Conservation (phyloP, 2,113 vertebrate species). For the Leuciscus idus region DNA sequence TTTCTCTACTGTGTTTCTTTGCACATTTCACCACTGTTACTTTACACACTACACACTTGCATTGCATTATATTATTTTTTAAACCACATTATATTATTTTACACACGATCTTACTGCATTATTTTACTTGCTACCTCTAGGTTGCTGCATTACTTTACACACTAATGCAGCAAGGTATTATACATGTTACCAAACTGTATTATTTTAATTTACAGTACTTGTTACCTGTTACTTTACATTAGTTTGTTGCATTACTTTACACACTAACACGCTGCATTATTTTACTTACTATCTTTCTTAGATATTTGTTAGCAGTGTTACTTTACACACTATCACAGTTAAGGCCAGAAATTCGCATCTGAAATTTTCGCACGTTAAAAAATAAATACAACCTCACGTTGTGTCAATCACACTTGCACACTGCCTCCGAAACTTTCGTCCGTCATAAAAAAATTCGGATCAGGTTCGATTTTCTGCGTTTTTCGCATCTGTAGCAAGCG, state of each 20-base stretch:
- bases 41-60: not conserved
- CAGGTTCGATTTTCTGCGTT: too few species aligned
- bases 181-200: not conserved
- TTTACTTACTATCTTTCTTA: not conserved
- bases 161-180: not conserved
- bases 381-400: too few species aligned
- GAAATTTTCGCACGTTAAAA: too few species aligned
- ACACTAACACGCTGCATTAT: too few species aligned
- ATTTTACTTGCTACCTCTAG: too few species aligned
- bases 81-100: not conserved
- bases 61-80: not conserved
- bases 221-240: not conserved
- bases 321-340: not conserved
- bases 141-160: not conserved
- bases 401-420: too few species aligned
- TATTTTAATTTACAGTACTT: not conserved
- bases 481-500: too few species aligned
- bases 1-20: not conserved
- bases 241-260: not conserved
- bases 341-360: too few species aligned
- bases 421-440: too few species aligned
- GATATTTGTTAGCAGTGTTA: not conserved
- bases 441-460: too few species aligned
- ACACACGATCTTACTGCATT: not conserved
- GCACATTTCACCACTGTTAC: not conserved